Conservation (phyloP, 2,797 vertebrate genomes). For the Mallotus villosus region DNA sequence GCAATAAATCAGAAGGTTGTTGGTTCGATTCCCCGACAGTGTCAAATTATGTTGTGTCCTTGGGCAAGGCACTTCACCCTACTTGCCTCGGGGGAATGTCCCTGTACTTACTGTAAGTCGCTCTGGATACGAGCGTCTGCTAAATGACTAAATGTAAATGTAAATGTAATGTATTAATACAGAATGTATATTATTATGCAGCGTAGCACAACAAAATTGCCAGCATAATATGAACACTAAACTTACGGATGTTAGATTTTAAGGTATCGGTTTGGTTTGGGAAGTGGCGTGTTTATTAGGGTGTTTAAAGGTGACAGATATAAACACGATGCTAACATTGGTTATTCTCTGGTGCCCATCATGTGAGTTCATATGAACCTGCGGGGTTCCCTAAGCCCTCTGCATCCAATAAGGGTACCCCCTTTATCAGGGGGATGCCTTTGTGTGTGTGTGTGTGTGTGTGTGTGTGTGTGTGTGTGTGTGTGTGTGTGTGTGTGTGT, state of each 20-base stretch:
- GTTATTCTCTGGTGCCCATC: slow-evolving; percentile 63
- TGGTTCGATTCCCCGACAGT: no score
- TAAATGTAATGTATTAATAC: neutral
- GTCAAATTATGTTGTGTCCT: no score
- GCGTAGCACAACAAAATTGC: no score
- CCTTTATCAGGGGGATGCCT: slow-evolving; percentile 54
- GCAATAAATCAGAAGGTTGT: no score
- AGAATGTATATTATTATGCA: neutral
- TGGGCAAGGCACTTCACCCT: no score
- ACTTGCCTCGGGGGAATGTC: no score
- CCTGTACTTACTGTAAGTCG: no score
- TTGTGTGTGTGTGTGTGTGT: slow-evolving; percentile 6
- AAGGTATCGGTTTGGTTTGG: no score
- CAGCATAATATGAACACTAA: no score
- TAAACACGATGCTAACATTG: slow-evolving; percentile 58
- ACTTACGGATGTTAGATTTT: no score
- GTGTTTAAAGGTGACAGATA: slow-evolving; percentile 53
- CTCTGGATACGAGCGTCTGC: no score
- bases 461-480: neutral
- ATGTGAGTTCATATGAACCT: slow-evolving; percentile 66
- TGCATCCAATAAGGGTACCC: slow-evolving; percentile 55
- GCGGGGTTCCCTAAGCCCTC: slow-evolving; percentile 63
- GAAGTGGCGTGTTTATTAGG: slow-evolving; percentile 43
- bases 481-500: slow-evolving; percentile 1
- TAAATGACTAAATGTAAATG: no score